These are phyloP conservation scores for Aelia acuminata DNA, from an alignment of 2,888 invertebrate species.

Conservation along the genomic window DNA sequence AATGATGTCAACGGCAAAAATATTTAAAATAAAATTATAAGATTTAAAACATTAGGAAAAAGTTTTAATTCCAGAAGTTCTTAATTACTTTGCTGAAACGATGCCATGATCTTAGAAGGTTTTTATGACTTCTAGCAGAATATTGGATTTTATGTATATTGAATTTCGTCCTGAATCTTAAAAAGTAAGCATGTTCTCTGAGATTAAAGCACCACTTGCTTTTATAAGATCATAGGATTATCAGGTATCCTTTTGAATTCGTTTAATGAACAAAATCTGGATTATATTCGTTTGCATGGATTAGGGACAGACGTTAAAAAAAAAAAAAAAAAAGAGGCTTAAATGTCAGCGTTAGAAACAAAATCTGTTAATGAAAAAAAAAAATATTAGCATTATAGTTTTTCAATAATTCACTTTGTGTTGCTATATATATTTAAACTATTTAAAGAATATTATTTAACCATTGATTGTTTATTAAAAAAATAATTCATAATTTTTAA, in stretches of 20 bases:
- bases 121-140: neutral
- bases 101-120: too few relatives aligned
- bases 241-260: neutral
- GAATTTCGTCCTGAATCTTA: neutral
- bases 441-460: neutral
- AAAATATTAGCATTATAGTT: neutral
- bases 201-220: neutral
- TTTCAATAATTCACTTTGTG: neutral
- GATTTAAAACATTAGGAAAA: too few relatives aligned
- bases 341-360: too few relatives aligned
- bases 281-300: neutral
- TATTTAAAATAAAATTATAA: too few relatives aligned
- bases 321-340: neutral
- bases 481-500: too few relatives aligned
- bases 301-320: neutral
- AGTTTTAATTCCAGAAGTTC: too few relatives aligned
- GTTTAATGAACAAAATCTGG: slow-evolving; percentile 24
- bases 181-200: neutral
- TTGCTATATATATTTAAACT: neutral
- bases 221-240: neutral
- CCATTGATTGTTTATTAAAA: too few relatives aligned
- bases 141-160: neutral
- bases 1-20: too few relatives aligned
- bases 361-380: too few relatives aligned
- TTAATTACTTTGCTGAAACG: too few relatives aligned